Conservation (phyloP, 2,113 vertebrate genomes). For the Mesoclemmys tuberculata region DNA sequence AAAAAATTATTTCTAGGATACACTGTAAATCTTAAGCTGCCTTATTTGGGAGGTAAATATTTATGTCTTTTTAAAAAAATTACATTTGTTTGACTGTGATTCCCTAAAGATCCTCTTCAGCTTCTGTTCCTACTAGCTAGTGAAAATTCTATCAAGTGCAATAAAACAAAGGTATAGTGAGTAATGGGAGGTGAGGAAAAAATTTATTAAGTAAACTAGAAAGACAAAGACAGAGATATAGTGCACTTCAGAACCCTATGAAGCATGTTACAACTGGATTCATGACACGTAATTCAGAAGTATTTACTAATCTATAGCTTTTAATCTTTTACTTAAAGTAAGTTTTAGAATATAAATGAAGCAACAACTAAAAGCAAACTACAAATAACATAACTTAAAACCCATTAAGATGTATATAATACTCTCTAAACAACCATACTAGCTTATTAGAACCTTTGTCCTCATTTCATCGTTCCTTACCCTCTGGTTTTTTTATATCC, state of each 20-base stretch:
- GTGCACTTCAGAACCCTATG: constrained; percentile 18
- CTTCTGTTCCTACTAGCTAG: constrained; percentile 62
- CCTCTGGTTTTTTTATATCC: constrained; percentile 8
- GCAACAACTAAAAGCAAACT: neutral
- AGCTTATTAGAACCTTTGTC: neutral
- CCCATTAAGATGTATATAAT: neutral
- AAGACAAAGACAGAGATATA: constrained; percentile 8
- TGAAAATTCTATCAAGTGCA: constrained; percentile 52
- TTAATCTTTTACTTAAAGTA: constrained; percentile 54
- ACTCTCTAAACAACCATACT: constrained; percentile 11
- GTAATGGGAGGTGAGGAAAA: constrained; percentile 24
- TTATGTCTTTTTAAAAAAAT: constrained; percentile 61
- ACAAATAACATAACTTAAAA: neutral
- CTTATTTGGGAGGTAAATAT: constrained; percentile 58
- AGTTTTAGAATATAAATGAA: constrained; percentile 57
- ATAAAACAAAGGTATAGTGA: constrained; percentile 52
- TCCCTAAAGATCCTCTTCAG: constrained; percentile 62
- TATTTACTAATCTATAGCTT: constrained; percentile 13
- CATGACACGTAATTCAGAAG: constrained; percentile 20
- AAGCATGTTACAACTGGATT: constrained; percentile 21
- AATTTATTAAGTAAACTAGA: constrained; percentile 52
- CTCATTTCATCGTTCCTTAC: neutral
- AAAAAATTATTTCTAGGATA: constrained; percentile 49
- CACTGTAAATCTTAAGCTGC: constrained; percentile 58
- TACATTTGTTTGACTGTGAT: constrained; percentile 54